Base-by-base conservation (phyloP, 1,140 invertebrate genomes). In the Papilio polytes region DNA sequence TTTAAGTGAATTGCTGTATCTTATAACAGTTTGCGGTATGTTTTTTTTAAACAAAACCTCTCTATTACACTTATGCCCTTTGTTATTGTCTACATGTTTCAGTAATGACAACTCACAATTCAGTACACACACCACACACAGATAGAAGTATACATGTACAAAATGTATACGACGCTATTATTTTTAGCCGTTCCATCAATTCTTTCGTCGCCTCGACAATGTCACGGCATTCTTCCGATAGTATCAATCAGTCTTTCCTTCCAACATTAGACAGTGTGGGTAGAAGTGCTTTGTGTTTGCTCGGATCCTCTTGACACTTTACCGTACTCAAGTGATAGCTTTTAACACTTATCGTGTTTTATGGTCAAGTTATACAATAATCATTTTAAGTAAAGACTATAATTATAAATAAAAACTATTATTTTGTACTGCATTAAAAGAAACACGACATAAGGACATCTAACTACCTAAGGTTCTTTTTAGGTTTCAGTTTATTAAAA, bases 1-100 rank as follows among this genome's bases (percentile, higher is more conserved):
- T 82, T 83, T 86, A 83, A 80, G 81, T 81, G 82, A 84, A 84
- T 72, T 73, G 63, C 46, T 46, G 26, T 48, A 72, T 6, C 51
- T n/a, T 9, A 46, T 80, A 78, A 48, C 12, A 48, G 4, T 48
- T 48, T 48, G 10, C 46, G 1, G 13, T 13, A 48, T 48, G 31
- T 36, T 36, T 36, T 36, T 36, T 12, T 15, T 48, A 48, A 48
- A 48, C 12, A 1, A 48, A 13, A 15, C 10, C 12, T 12, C 46
- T 13, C 46, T 48, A 13, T 48, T 13, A 7, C 7, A 13, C n/a
- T n/a, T n/a, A n/a, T n/a, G n/a, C n/a, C 12, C 36, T 36, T 36
- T 36, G 36, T 41, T 41, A 41, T 41, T 41, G 36, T 41, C 4
- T 48, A 48, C 10, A 3, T 48, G 2, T 48, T 77, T 48, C 9